Evolutionary conservation across 1,140 invertebrate species (phyloP).

Genomic region (Platorchestia sp.): DNA sequence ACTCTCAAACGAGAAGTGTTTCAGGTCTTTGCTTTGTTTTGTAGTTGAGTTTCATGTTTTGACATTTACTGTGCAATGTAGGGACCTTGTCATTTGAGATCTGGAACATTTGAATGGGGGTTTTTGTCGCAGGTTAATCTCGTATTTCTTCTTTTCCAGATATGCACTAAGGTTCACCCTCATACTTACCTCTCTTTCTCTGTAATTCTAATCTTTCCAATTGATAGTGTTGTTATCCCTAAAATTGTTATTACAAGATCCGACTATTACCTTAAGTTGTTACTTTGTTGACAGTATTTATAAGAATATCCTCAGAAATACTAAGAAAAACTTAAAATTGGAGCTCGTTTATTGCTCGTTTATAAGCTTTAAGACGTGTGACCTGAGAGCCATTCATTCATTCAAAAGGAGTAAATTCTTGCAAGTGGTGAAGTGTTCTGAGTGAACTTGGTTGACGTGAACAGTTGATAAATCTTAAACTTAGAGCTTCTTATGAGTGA

Average conservation of each 20-base stretch:
- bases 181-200: slow-evolving; percentile 48
- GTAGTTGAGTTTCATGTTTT: neutral
- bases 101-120: neutral
- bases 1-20: neutral
- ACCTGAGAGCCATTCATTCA: neutral
- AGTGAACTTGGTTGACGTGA: neutral
- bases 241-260: slow-evolving; percentile 42
- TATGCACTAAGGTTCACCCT: slow-evolving; percentile 54
- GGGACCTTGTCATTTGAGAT: neutral
- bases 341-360: neutral
- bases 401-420: neutral
- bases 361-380: neutral
- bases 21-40: neutral
- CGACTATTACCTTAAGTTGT: slow-evolving; percentile 45
- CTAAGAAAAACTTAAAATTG: neutral
- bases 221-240: slow-evolving; percentile 45
- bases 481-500: neutral
- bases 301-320: neutral
- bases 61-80: too few relatives aligned
- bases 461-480: neutral
- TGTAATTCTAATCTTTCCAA: slow-evolving; percentile 40
- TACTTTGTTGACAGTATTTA: slow-evolving; percentile 31
- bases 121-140: neutral
- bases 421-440: neutral
- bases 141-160: neutral